Conservation (phyloP, 2,797 vertebrate genomes). For the Lagocephalus sceleratus region DNA sequence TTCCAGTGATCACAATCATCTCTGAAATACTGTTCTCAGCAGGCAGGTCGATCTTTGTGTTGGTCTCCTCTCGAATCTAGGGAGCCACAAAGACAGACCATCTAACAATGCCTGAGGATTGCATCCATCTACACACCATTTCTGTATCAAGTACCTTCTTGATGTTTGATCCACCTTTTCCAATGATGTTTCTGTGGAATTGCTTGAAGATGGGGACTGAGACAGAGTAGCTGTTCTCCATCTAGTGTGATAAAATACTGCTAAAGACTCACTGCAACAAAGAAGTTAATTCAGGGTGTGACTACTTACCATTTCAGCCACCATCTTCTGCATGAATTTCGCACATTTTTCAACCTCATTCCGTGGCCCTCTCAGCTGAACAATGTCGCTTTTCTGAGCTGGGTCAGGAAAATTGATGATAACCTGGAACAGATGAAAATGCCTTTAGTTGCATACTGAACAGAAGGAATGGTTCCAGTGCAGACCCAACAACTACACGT, state of each 20-base stretch:
- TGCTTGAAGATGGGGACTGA: constrained; percentile 99
- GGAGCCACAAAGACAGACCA: neutral
- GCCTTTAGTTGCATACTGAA: neutral
- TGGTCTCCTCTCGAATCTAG: constrained; percentile 97
- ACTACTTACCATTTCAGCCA: constrained; percentile 86
- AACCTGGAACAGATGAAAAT: constrained; percentile 74
- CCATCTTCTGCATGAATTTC: constrained; percentile 97
- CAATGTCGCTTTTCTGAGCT: constrained; percentile 93
- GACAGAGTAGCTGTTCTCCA: constrained; percentile 95
- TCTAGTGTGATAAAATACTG: constrained; percentile 54
- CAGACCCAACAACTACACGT: neutral
- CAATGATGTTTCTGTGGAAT: constrained; percentile 99
- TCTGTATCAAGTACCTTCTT: constrained; percentile 83
- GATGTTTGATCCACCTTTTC: constrained; percentile 97
- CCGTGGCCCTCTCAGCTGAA: constrained; percentile 93
- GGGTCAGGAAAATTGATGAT: constrained; percentile 99
- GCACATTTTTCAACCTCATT: constrained; percentile 97
- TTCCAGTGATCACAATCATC: constrained; percentile 97
- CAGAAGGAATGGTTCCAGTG: neutral
- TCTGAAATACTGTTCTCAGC: constrained; percentile 98
- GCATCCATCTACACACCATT: neutral
- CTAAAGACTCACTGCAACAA: neutral
- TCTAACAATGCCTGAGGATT: neutral
- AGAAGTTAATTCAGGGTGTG: too few relatives aligned
- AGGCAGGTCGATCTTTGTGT: constrained; percentile 98